Conservation (phyloP, 2,888 invertebrate species). For the Cosmopolites sordidus region DNA sequence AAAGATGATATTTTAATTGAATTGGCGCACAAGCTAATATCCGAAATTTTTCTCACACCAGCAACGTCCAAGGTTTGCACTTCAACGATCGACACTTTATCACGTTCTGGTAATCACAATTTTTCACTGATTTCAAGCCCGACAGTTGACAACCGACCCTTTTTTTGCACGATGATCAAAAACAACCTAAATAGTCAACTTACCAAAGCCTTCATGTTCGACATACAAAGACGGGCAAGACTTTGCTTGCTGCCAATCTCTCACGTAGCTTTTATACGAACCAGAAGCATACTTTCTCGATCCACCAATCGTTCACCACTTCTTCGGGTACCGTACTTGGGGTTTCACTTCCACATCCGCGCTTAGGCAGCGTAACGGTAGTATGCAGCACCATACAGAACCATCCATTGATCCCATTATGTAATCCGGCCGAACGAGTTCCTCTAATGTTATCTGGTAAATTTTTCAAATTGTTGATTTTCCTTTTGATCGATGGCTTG, state of each 20-base stretch:
- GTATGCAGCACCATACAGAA: not conserved
- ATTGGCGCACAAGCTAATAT: too few species aligned
- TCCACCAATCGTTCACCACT: constrained; percentile 39
- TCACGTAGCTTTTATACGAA: constrained; percentile 43
- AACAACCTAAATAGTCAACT: constrained; percentile 36
- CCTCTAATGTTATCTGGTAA: constrained; percentile 8
- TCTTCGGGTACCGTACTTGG: constrained; percentile 26
- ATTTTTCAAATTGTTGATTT: not conserved
- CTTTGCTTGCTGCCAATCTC: constrained; percentile 40
- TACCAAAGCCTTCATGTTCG: constrained; percentile 48
- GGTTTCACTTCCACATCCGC: constrained; percentile 48
- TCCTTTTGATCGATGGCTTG: not conserved
- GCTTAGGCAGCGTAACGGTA: constrained; percentile 7
- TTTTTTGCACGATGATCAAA: too few species aligned
- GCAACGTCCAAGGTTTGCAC: too few species aligned
- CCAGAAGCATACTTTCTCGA: constrained; percentile 43
- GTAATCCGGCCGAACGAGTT: too few species aligned
- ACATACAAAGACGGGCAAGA: constrained; percentile 44
- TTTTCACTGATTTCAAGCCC: too few species aligned
- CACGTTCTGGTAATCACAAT: too few species aligned
- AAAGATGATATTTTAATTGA: too few species aligned
- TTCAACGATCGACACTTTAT: too few species aligned
- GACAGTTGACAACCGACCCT: too few species aligned
- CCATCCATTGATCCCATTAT: constrained; percentile 2
- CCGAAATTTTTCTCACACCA: too few species aligned